Conservation (phyloP, 64 coral and sea anemone genomes). For the Porites lutea region DNA sequence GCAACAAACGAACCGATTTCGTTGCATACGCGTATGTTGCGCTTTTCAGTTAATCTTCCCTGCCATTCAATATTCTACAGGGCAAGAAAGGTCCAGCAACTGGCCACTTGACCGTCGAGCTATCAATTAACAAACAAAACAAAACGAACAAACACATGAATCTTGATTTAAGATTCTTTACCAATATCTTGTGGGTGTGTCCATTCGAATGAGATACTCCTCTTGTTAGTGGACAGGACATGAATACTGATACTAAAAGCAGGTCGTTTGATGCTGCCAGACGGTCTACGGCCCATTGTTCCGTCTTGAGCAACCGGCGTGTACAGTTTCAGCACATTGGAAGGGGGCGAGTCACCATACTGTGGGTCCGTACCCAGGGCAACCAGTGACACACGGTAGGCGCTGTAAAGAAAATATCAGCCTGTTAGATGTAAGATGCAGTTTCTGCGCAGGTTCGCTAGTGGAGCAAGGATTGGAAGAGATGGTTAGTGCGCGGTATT, state of each 20-base stretch:
- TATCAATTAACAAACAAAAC: no score
- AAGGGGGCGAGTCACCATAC: slow-evolving; percentile 76
- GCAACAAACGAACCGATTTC: no score
- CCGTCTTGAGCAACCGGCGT: slow-evolving; percentile 58
- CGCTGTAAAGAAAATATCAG: slow-evolving; percentile 23
- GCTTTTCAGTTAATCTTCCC: no score
- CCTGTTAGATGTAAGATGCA: no score
- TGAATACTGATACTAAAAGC: slow-evolving; percentile 44
- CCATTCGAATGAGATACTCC: slow-evolving; percentile 72
- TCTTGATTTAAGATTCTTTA: neutral
- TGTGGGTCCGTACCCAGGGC: slow-evolving; percentile 60
- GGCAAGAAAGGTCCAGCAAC: no score
- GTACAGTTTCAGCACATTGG: slow-evolving; percentile 71
- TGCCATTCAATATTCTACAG: no score
- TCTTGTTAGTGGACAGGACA: slow-evolving; percentile 43
- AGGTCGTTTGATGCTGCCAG: neutral
- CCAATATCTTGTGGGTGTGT: slow-evolving; percentile 1
- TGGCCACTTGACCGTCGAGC: no score
- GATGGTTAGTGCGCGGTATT: no score
- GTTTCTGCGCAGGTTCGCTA: no score
- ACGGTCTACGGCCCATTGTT: slow-evolving; percentile 10
- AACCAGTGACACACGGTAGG: slow-evolving; percentile 69
- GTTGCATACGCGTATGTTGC: no score
- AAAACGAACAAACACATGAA: neutral
- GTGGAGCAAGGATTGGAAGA: no score